These are phyloP conservation scores for Olivierus martensii DNA, from an alignment of 1,140 invertebrate species.

Conservation along the genomic window DNA sequence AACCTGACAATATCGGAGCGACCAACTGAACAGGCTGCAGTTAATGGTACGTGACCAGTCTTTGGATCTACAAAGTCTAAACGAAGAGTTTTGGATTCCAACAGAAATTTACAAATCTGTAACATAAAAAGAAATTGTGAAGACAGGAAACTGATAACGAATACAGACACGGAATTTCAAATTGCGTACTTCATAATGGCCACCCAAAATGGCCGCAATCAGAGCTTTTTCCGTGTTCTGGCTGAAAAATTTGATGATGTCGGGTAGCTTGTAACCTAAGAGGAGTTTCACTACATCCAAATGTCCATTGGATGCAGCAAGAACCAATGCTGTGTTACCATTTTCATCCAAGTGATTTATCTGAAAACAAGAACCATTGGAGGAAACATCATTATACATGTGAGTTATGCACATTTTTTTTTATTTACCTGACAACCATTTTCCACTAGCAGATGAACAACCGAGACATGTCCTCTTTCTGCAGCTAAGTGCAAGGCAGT, in stretches of 20 bases:
- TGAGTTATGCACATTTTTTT: too few species aligned
- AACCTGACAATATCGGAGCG: constrained; percentile 57
- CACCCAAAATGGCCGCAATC: constrained; percentile 72
- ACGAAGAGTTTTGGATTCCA: constrained; percentile 65
- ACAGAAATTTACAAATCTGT: constrained; percentile 68
- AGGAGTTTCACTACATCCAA: constrained; percentile 84
- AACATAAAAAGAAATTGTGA: too few species aligned
- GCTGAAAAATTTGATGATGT: constrained; percentile 21
- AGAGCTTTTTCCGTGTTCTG: constrained; percentile 67
- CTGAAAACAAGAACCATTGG: constrained; percentile 17
- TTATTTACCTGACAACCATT: constrained; percentile 30
- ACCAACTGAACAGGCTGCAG: constrained; percentile 68
- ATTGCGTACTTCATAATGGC: constrained; percentile 49
- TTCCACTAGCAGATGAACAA: constrained; percentile 28
- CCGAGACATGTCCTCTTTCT: constrained; percentile 35
- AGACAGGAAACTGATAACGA: too few species aligned
- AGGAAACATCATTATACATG: too few species aligned
- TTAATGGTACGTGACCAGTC: constrained; percentile 77
- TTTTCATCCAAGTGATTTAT: constrained; percentile 51
- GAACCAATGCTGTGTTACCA: constrained; percentile 81
- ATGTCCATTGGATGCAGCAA: constrained; percentile 86
- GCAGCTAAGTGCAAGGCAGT: constrained; percentile 64
- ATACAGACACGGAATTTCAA: background rate
- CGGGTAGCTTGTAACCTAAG: constrained; percentile 30
- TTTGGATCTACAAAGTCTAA: constrained; percentile 57